Conservation (phyloP, 2,113 vertebrate species). For the Xenus cinereus region DNA sequence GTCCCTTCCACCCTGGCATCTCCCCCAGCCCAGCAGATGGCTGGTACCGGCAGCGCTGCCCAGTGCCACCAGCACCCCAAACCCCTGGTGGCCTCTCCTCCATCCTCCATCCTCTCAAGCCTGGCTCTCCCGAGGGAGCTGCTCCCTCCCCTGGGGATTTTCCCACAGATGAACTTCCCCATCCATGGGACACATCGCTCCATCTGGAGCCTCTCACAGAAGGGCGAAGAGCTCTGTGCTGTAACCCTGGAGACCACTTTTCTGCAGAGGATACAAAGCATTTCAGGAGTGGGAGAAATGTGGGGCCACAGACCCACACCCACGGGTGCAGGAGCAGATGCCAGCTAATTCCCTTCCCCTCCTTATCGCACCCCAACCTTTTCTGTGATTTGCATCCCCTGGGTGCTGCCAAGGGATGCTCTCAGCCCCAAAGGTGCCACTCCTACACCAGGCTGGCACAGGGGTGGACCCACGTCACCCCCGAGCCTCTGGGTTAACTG, state of each 20-base stretch:
- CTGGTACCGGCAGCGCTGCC: not conserved
- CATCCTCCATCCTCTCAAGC: not conserved
- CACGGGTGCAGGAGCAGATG: not conserved
- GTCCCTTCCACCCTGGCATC: not conserved
- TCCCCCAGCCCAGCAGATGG: not conserved
- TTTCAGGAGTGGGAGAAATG: not conserved
- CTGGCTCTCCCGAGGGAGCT: not conserved
- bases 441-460: not conserved
- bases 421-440: not conserved
- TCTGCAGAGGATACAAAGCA: not conserved
- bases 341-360: not conserved
- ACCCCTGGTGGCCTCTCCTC: not conserved
- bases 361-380: not conserved
- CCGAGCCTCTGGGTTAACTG: not conserved
- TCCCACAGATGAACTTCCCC: not conserved
- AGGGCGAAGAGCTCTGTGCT: not conserved
- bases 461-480: not conserved
- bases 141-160: not conserved
- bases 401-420: not conserved
- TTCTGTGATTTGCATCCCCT: not conserved
- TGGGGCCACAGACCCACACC: not conserved
- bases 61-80: not conserved
- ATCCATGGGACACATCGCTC: rapidly evolving
- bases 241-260: not conserved
- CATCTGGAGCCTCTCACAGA: not conserved